Base-by-base conservation (phyloP, 2,113 vertebrate genomes). In the Phalacrocorax carbo region DNA sequence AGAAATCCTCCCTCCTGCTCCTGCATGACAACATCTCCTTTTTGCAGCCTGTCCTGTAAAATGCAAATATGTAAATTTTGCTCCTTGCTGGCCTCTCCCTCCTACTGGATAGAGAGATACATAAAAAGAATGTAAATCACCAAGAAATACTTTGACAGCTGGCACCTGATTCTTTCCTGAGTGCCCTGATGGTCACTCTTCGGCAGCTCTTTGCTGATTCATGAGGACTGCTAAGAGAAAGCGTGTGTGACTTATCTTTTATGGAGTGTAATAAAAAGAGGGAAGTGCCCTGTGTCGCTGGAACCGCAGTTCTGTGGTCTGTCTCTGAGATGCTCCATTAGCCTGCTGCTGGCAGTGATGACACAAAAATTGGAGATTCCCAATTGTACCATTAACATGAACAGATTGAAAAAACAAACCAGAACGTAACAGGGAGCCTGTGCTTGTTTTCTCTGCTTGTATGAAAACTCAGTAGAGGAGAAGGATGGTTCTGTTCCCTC, bases 141-240 rank as follows among this genome's bases (percentile, higher is more conserved):
- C 58, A 90, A 79, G 79, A 95, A 96, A 96, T 94, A 87, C 76
- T 91, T 88, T 91, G 93, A 88, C 84, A 96, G 84, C 89, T 92
- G 93, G 87, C 82, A 97, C 80, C 87, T 75, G 84, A 92, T 94
- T 92, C 85, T 94, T 94, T 91, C 91, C 82, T 8, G 30, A 73
- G 64, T 88, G 82, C 71, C 79, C 93, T 77, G 72, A 60, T 92
- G 94, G 91, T 97, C 68, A 97, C 90, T 94, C 82, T 86, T 97
- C 10, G 6, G 95, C 96, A 97, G 96, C 81, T 96, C 97, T 98
- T 96, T 98, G 98, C 97, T 98, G 98, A 98, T 98, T 98, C 98
- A 97, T 96, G 92, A 92, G 84, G 96, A 95, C 97, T 97, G 82
- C 94, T 91, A 95, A 96, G 92, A 95, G 96, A 96, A 98, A 97